Base-by-base conservation (phyloP, 2,797 vertebrate species). In the Pagetopsis macropterus region DNA sequence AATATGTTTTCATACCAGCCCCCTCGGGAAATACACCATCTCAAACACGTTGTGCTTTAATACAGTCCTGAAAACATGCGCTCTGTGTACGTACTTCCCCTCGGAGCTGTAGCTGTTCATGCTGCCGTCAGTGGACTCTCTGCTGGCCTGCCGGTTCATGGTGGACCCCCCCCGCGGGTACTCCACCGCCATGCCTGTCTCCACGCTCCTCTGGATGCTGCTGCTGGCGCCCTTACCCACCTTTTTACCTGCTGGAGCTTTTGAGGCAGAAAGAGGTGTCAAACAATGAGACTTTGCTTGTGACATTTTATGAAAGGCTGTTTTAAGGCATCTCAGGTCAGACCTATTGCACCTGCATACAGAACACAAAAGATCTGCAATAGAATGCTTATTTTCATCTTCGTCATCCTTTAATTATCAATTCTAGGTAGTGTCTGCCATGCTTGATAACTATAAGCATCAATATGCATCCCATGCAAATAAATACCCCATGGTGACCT, bases 81-180 rank as follows among this genome's bases (percentile, higher is more conserved):
- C 4, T 31, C 13, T 68, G 51, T 12, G 21, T 61, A 97, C 98
- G 89, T 92, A 99, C 98, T 99, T 99, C 89, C 98, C 98, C 95
- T 99, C 98, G 0, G 98, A 99, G 94, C 96, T 99, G 48, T 98
- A 99, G 90, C 98, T 99, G 92, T 99, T 98, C 93, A 99, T 98
- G 93, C 97, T 98, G 83, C 98, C 98, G 0, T 99, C 97, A 0
- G 96, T 98, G 19, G 98, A 99, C 87, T 99, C 98, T 23, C 97
- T 94, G 89, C 98, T 99, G 17, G 97, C 96, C 76, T 99, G 98
- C 17, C 97, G 94, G 64, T 97, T 96, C 96, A 99, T 98, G 75
- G 94, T 92, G 2, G 95, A 96, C 56, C 87, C 87, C 63, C 90
- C 92, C 0, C 98, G 94, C 63, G 98, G 97, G 64, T 86, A 94